Conservation (phyloP, 2,113 vertebrate genomes). For the Aepyceros melampus region DNA sequence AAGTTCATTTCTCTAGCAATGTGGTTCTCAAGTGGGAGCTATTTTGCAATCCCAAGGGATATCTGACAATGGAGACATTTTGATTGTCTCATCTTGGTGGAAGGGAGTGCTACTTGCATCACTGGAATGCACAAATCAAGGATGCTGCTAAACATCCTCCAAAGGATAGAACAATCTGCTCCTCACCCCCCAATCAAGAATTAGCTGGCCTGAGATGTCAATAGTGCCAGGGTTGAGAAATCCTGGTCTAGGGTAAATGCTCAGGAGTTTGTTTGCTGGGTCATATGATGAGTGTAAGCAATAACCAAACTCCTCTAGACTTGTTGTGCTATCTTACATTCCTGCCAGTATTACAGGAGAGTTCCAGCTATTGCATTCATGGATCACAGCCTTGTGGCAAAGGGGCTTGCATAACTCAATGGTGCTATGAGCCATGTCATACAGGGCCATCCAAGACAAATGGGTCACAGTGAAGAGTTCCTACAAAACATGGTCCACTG, state of each 20-base stretch:
- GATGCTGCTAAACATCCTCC: background rate
- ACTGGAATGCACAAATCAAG: background rate
- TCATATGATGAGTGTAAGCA: background rate
- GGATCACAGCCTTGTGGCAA: background rate
- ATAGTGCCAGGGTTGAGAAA: background rate
- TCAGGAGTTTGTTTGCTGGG: background rate
- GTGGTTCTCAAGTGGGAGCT: background rate
- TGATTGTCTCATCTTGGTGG: background rate
- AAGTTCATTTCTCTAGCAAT: background rate
- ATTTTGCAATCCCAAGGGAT: background rate
- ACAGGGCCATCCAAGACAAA: background rate
- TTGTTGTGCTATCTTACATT: background rate
- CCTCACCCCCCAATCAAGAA: background rate
- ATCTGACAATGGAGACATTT: background rate
- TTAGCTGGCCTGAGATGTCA: background rate
- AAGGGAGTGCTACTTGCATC: background rate
- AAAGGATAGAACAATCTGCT: background rate
- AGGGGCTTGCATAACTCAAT: background rate
- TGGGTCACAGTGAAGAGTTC: background rate
- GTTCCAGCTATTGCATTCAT: background rate
- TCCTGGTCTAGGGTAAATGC: background rate
- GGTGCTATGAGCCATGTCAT: background rate
- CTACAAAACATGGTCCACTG: background rate
- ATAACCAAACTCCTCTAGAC: background rate
- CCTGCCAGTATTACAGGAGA: background rate